These are phyloP conservation scores for Ophion ellenae DNA, from an alignment of 2,888 invertebrate genomes.

Conservation along the genomic window DNA sequence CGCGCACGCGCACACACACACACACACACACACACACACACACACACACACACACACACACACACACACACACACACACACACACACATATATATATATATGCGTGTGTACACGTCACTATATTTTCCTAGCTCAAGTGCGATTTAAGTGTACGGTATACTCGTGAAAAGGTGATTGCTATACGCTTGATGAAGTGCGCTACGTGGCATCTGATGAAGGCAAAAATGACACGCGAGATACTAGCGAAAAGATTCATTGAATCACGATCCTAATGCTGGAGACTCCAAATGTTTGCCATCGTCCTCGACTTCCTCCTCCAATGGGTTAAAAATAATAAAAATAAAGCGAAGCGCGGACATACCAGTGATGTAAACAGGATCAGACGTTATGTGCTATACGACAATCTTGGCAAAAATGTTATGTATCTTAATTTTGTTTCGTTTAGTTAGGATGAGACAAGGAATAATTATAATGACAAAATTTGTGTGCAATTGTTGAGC, in stretches of 20 bases:
- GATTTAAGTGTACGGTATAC: constrained; percentile 69
- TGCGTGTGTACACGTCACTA: constrained; percentile 65
- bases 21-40: constrained; percentile 40
- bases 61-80: constrained; percentile 13
- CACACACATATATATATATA: constrained; percentile 41
- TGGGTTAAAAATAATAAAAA: constrained; percentile 6
- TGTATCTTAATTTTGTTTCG: constrained; percentile 45
- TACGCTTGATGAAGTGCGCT: constrained; percentile 38
- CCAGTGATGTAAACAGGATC: constrained; percentile 71
- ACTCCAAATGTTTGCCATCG: constrained; percentile 65
- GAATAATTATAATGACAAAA: constrained; percentile 56
- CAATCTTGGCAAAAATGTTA: constrained; percentile 34
- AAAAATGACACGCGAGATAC: constrained; percentile 12
- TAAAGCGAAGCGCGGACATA: constrained; percentile 60
- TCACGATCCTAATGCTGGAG: constrained; percentile 43
- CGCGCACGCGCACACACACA: constrained; percentile 52
- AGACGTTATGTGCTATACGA: constrained; percentile 48
- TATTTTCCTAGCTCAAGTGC: constrained; percentile 78
- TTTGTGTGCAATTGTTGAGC: constrained; percentile 62
- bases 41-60: constrained; percentile 47
- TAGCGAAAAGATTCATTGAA: constrained; percentile 31
- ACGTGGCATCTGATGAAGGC: constrained; percentile 14
- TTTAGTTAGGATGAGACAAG: constrained; percentile 59
- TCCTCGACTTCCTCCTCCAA: constrained; percentile 57
- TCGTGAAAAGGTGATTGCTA: constrained; percentile 46